These are phyloP conservation scores for Burhinus oedicnemus DNA, from an alignment of 2,113 vertebrate species.

Conservation along the genomic window DNA sequence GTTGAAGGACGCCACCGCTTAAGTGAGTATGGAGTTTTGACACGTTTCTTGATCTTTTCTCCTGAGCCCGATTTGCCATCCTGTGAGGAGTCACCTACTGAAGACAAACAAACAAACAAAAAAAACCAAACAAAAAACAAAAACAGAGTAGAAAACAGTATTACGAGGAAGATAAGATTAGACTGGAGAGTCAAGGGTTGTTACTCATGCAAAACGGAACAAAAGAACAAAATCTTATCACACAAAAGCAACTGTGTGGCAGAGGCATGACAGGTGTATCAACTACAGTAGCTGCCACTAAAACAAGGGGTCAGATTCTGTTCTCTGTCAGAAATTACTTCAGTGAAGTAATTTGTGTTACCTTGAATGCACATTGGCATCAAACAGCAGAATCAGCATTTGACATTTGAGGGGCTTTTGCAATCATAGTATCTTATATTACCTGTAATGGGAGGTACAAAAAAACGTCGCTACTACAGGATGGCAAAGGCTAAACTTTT, in stretches of 20 bases:
- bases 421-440: slow-evolving; percentile 6
- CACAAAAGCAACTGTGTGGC: not conserved
- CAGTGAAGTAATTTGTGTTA: slow-evolving; percentile 35
- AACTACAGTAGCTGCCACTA: not conserved
- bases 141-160: not conserved
- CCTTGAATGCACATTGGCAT: slow-evolving; percentile 17
- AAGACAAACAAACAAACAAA: slow-evolving; percentile 13
- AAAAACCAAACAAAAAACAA: not conserved
- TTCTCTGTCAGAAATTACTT: slow-evolving; percentile 41
- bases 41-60: slow-evolving; percentile 97
- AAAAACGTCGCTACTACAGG: not conserved
- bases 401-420: slow-evolving; percentile 42
- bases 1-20: slow-evolving; percentile 97
- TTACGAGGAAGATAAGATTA: not conserved
- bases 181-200: not conserved
- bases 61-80: slow-evolving; percentile 87
- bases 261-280: not conserved
- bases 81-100: slow-evolving; percentile 82
- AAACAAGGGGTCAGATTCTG: not conserved
- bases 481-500: not conserved
- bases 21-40: slow-evolving; percentile 97
- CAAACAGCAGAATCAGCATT: slow-evolving; percentile 30
- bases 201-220: not conserved
- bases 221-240: not conserved
- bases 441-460: slow-evolving; percentile 31